phyloP scores from a whole-genome alignment of 2,797 vertebrate genomes.

The Rhinophrynus dorsalis region DNA sequence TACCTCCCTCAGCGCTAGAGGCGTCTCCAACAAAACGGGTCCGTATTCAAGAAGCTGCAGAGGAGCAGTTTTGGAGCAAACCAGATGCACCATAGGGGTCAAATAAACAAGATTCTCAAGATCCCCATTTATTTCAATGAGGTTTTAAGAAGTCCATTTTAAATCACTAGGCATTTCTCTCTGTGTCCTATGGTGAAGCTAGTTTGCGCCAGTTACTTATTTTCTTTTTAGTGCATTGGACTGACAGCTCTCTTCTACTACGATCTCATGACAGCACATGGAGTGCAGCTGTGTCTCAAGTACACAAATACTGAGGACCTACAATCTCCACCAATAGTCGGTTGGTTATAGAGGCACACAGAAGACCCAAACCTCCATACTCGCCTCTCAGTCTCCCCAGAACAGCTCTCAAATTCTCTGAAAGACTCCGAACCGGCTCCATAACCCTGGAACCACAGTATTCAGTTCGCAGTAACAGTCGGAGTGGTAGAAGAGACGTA shows the following conservation, averaged over 20 bases:
- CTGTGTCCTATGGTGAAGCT: too few species aligned
- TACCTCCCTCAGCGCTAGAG: too few species aligned
- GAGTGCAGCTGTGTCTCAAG: background rate
- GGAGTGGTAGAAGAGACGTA: background rate
- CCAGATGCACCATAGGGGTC: too few species aligned
- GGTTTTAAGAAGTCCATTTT: too few species aligned
- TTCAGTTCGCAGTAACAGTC: accelerated
- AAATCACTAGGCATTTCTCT: background rate
- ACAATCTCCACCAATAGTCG: background rate
- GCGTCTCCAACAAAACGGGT: too few species aligned
- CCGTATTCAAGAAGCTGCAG: too few species aligned
- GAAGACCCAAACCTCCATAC: background rate
- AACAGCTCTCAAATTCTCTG: conserved; percentile 51
- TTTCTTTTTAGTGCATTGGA: background rate
- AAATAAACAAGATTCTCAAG: too few species aligned
- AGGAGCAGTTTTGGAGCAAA: too few species aligned
- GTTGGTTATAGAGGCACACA: too few species aligned
- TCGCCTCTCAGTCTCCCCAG: conserved; percentile 61
- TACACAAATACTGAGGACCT: background rate
- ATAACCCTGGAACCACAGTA: background rate
- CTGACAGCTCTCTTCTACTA: background rate
- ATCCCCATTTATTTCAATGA: too few species aligned
- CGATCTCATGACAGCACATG: background rate
- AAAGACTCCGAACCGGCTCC: conserved; percentile 48
- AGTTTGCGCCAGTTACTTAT: too few species aligned